These are phyloP conservation scores for Macrochelys suwanniensis DNA, from an alignment of 2,797 vertebrate species.

Conservation along the genomic window DNA sequence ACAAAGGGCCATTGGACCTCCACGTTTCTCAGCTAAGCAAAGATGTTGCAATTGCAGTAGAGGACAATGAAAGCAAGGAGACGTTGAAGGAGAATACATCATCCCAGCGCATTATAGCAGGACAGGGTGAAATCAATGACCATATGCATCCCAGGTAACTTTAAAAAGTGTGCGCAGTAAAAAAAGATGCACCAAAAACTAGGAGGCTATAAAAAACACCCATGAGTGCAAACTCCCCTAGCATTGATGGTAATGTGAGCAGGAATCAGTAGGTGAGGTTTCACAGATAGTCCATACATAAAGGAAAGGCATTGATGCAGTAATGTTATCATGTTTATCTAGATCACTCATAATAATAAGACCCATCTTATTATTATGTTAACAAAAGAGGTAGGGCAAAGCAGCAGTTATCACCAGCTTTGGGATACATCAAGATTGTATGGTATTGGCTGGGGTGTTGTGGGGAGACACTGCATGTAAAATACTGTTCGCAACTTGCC, in stretches of 20 bases:
- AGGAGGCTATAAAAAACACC: neutral
- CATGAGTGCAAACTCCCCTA: neutral
- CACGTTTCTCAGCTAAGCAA: slow-evolving; percentile 21
- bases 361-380: neutral
- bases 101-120: neutral
- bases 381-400: neutral
- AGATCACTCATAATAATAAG: neutral
- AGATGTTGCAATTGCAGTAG: neutral
- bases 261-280: neutral
- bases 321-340: neutral
- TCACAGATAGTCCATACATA: neutral
- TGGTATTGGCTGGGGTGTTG: neutral
- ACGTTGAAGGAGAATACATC: neutral
- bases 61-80: neutral
- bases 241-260: neutral
- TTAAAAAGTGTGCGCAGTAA: neutral
- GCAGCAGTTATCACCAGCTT: neutral
- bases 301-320: neutral
- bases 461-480: neutral
- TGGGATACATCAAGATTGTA: neutral
- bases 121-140: neutral
- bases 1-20: neutral
- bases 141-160: neutral
- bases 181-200: neutral
- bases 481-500: neutral